Evolutionary conservation across 2,888 invertebrate species (phyloP), one percentile per base, ranked within the genome.

Genomic region (Piscicola geometra): DNA sequence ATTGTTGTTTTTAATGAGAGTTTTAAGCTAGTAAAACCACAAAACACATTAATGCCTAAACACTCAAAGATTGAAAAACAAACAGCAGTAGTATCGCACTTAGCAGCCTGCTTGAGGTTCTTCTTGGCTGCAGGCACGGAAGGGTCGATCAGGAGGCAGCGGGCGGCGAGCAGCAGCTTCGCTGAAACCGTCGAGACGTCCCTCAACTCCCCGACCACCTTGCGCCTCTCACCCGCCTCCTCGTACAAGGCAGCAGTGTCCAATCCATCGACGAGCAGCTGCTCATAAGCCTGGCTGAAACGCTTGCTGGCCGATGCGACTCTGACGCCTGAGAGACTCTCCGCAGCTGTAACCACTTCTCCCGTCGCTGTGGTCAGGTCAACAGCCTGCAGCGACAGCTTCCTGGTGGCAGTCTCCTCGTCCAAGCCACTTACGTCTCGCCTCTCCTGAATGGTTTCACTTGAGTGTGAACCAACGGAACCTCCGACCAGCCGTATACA

Each of bases 111-210:
- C 1, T 92, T 90, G 47, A 95, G 87, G 81, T 93, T 91, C 85
- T 94, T 95, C 87, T 92, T 93, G 0, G 93, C 91, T 84, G 94
- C 94, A 0, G 94, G 94, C 70, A 94, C 90, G 28, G 90, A 90
- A 1, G 94, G 91, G 87, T 96, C 95, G 81, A 92, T 92, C 12
- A 94, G 92, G 77, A 93, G 91, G 0, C 91, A 91, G 86, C 94
- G 95, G 75, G 94, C 93, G 0, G 93, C 92, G 33, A 91, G 89
- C 21, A 97, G 87, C 21, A 96, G 88, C 78, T 92, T 92, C 77
- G 92, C 92, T 0, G 94, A 94, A 76, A 91, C 91, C 78, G 91
- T 90, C 0, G 94, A 93, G 0, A 96, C 93, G 75, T 91, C 91
- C 83, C 92, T 92, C 84, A 97, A 88, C 0, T 93, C 92, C 74